These are phyloP conservation scores for Pachycephus smyrnensis DNA, from an alignment of 2,888 invertebrate species.

Conservation along the genomic window DNA sequence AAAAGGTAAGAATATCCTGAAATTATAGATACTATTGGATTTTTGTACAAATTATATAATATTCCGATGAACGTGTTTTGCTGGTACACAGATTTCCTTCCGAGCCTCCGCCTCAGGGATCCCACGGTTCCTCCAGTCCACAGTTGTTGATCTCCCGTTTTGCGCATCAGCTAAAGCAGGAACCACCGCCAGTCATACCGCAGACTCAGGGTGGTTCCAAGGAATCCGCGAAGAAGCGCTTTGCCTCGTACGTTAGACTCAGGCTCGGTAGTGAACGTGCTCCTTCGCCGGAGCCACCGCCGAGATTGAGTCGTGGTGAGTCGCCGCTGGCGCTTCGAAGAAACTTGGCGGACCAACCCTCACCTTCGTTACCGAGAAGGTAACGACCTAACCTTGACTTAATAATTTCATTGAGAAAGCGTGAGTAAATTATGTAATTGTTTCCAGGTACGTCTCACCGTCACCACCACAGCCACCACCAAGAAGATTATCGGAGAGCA, in stretches of 20 bases:
- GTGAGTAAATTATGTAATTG: too few relatives aligned
- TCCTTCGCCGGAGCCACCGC: conserved; percentile 64
- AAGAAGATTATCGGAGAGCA: conserved; percentile 76
- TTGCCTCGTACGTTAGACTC: conserved; percentile 86
- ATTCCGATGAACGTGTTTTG: too few relatives aligned
- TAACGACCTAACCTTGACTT: conserved; percentile 25
- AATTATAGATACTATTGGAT: too few relatives aligned
- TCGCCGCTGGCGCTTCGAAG: conserved; percentile 72
- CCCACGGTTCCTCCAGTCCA: conserved; percentile 59
- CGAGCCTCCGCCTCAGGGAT: conserved; percentile 58
- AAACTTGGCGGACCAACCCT: conserved; percentile 70
- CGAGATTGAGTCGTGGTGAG: conserved; percentile 62
- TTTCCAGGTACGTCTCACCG: conserved; percentile 71
- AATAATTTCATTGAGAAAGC: background rate
- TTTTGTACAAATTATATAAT: too few relatives aligned
- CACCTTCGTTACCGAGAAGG: conserved; percentile 65
- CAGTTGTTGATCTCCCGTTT: conserved; percentile 63
- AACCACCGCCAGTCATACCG: conserved; percentile 47
- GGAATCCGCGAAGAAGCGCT: conserved; percentile 76
- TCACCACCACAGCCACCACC: conserved; percentile 74
- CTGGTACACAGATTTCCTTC: conserved; percentile 54
- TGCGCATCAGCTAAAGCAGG: conserved; percentile 60
- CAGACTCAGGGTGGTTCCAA: conserved; percentile 51
- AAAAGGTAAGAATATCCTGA: conserved; percentile 51
- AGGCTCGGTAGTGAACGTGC: conserved; percentile 73